Conservation (phyloP, 2,113 vertebrate genomes). For the Bolborhynchus lineola region DNA sequence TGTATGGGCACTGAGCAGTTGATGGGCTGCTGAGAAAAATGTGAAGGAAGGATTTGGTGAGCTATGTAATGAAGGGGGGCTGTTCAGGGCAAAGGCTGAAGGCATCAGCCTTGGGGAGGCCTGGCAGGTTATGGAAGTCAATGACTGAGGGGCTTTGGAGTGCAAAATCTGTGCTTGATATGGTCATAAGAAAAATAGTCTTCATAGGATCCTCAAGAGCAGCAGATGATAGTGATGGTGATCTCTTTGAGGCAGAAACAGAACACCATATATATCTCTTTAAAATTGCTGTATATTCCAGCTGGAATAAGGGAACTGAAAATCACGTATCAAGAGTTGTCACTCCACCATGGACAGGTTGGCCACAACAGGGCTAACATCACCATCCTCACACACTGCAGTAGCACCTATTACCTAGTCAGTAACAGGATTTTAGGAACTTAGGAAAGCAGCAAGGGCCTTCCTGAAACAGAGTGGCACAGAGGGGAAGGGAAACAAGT, state of each 20-base stretch:
- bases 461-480: not conserved
- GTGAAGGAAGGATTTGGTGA: not conserved
- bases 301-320: not conserved
- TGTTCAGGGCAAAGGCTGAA: not conserved
- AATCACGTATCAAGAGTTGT: not conserved
- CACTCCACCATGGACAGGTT: not conserved
- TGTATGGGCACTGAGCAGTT: not conserved
- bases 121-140: rapidly evolving
- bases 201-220: not conserved
- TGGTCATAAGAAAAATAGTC: not conserved
- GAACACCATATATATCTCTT: not conserved
- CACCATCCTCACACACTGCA: not conserved
- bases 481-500: not conserved
- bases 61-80: not conserved
- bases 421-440: not conserved
- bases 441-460: not conserved
- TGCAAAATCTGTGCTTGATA: not conserved
- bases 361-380: not conserved
- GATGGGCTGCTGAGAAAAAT: not conserved
- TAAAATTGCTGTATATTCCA: not conserved
- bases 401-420: too few relatives aligned
- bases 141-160: not conserved
- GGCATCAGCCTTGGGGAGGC: not conserved
- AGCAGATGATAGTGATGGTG: not conserved
- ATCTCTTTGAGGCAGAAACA: not conserved